A percentile compares a stretch with the other conserved stretches of the same genome.
phyloP scores from a whole-genome alignment of 2,797 vertebrate genomes.

The Carcharodon carcharias region DNA sequence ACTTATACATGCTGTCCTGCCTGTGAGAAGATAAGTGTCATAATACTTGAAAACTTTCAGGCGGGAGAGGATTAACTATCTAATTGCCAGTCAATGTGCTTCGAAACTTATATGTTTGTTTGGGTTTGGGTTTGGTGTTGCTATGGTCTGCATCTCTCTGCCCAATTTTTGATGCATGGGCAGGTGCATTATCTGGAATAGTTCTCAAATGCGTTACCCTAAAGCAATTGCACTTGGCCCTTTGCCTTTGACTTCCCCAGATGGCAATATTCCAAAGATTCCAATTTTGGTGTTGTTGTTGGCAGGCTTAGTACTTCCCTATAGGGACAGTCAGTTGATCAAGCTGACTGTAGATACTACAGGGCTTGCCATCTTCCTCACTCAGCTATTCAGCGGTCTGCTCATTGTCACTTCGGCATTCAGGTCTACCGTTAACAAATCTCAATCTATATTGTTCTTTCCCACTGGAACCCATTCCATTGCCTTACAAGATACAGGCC shows the following conservation, averaged over 20 bases:
- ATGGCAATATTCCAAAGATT: neutral
- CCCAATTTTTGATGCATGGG: neutral
- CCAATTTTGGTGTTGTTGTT: neutral
- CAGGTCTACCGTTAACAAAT: neutral
- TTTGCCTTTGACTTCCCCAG: neutral
- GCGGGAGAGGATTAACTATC: neutral
- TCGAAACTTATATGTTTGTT: neutral
- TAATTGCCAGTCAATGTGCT: neutral
- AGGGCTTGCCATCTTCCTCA: neutral
- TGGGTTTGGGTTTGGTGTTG: neutral
- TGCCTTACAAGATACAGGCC: neutral
- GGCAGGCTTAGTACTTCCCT: neutral
- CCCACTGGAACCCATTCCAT: neutral
- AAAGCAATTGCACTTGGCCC: neutral
- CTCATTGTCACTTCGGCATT: neutral
- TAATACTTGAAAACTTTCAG: neutral
- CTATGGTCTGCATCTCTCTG: neutral
- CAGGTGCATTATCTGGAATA: neutral
- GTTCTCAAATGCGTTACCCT: neutral
- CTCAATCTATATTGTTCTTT: neutral
- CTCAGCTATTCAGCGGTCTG: neutral
- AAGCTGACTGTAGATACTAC: neutral
- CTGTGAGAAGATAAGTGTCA: neutral
- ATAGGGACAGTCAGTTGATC: neutral
- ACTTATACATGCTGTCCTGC: neutral